Evolutionary conservation across 1,140 invertebrate species (phyloP).

Genomic region (Drosophila oshimai): DNA sequence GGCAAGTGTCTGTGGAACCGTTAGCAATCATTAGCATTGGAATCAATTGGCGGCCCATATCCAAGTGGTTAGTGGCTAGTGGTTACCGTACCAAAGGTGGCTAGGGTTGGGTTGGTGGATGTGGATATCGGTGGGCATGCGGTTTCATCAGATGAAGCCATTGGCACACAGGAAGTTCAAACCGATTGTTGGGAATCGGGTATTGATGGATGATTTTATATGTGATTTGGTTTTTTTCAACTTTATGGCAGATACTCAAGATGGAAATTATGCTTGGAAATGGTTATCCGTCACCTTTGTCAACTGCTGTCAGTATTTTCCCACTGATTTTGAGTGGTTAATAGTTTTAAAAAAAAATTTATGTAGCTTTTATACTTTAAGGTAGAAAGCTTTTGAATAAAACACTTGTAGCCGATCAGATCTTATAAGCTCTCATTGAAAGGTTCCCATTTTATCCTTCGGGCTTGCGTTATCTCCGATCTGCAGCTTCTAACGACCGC

Average conservation of each 20-base stretch:
- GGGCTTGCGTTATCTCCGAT: background rate
- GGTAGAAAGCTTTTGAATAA: background rate
- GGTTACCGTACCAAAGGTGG: conserved; percentile 10
- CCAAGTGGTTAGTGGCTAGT: conserved; percentile 47
- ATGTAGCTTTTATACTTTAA: too few species aligned
- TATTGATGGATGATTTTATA: conserved; percentile 17
- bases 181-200: conserved; percentile 39
- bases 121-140: conserved; percentile 4
- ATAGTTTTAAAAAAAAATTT: too few species aligned
- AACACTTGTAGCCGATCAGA: background rate
- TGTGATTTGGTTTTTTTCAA: conserved; percentile 4
- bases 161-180: conserved; percentile 66
- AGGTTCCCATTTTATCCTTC: background rate
- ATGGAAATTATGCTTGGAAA: background rate
- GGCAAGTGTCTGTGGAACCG: conserved; percentile 69
- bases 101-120: background rate
- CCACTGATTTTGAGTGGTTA: too few species aligned
- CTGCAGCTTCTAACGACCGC: background rate
- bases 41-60: conserved; percentile 77
- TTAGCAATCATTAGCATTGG: conserved; percentile 74
- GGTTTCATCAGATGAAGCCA: conserved; percentile 9
- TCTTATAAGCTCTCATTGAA: too few species aligned
- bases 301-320: background rate
- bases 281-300: background rate
- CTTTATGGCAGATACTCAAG: background rate